Percentiles rank a stretch among this genome's conserved stretches.
phyloP scores from a whole-genome alignment of 2,113 vertebrate species.

The Etheostoma cragini region DNA sequence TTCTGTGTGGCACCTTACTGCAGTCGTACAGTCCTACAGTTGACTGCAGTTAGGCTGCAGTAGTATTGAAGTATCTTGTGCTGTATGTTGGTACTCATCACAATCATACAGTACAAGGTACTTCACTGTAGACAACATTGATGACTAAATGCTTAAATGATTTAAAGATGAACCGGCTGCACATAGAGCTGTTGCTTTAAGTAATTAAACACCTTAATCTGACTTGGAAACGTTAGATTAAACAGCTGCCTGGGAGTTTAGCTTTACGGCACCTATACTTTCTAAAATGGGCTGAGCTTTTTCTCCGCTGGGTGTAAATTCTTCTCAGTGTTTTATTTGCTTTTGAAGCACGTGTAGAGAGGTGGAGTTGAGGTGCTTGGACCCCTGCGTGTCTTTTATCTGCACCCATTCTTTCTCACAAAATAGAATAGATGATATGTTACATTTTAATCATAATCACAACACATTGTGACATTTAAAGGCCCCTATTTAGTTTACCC shows the following conservation, averaged over 20 bases:
- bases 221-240: slow-evolving; percentile 21
- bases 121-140: not conserved
- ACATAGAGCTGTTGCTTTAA: not conserved
- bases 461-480: not conserved
- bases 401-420: not conserved
- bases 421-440: not conserved
- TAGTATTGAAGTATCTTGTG: too few species aligned
- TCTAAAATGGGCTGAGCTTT: slow-evolving; percentile 34
- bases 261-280: slow-evolving; percentile 3
- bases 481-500: too few species aligned
- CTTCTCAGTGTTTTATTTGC: slow-evolving; percentile 33
- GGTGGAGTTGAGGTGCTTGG: slow-evolving; percentile 10
- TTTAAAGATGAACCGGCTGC: not conserved
- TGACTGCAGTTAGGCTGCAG: too few species aligned
- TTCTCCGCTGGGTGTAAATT: not conserved
- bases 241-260: slow-evolving; percentile 14
- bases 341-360: slow-evolving; percentile 27
- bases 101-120: not conserved
- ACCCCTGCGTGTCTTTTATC: not conserved
- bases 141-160: not conserved
- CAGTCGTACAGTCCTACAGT: not conserved
- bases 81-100: too few species aligned
- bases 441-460: not conserved
- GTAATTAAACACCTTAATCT: not conserved
- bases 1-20: not conserved